Evolutionary conservation across 2,113 vertebrate genomes (phyloP), one percentile per base, ranked within the genome.

Genomic region (Rhinoderma darwinii): DNA sequence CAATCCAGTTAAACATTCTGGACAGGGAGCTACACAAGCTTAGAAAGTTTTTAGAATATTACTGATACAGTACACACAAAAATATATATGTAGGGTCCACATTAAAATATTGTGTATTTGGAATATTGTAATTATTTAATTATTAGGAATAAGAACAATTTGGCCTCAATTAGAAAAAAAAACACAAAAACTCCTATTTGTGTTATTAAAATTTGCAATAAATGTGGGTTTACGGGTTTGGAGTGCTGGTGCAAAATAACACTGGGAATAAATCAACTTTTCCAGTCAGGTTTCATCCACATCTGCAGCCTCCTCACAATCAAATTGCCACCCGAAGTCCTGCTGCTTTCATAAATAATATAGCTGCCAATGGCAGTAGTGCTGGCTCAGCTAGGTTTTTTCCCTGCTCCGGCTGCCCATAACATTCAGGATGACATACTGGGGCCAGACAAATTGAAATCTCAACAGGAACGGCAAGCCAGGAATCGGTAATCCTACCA

Each of bases 161-260:
- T 93, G 90, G 93, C 91, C 89, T 83, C 51, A 88, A 91, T 88
- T 89, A 89, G 88, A n/a, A 90, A 91, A 90, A 92, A 79, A 86
- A 84, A 86, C 27, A 39, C 5, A n/a, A n/a, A n/a, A n/a, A n/a
- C n/a, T n/a, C 9, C 18, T 51, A 30, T 47, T 72, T 83, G 35
- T 54, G 37, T 44, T 25, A 41, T 44, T 17, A 86, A 51, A 90
- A 89, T 91, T 94, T 92, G 96, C 92, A 95, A 93, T 98, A 97
- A 98, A 99, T 99, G 98, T 98, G 97, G 96, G 98, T 99, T 98
- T 99, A 99, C 97, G 97, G 97, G 95, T 99, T 99, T 94, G 98
- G 98, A 96, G 97, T 99, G 95, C 95, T 99, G 95, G 97, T 99
- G 93, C 98, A 99, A 96, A 99, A 98, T 96, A 96, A 97, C 94